Evolutionary conservation across 2,888 invertebrate genomes (phyloP).

Genomic region (Mechanitis messenoides): DNA sequence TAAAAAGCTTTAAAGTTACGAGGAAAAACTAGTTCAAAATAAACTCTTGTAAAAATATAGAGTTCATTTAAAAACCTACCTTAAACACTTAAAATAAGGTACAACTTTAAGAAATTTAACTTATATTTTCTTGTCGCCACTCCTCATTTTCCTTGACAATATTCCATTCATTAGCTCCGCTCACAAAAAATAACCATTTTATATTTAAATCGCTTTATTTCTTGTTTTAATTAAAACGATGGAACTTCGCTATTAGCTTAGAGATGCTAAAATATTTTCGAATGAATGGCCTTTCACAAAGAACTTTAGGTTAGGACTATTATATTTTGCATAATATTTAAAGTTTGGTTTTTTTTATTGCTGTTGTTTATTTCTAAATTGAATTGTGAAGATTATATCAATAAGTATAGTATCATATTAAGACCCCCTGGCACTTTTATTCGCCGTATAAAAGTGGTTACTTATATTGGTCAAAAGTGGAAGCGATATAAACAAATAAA

Average conservation of each 20-base stretch:
- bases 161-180: conserved; percentile 19
- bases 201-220: conserved; percentile 25
- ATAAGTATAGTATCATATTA: too few relatives aligned
- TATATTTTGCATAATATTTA: too few relatives aligned
- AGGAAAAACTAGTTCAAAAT: too few relatives aligned
- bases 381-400: too few relatives aligned
- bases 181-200: conserved; percentile 26
- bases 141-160: conserved; percentile 16
- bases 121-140: conserved; percentile 9
- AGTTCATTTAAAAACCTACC: neutral
- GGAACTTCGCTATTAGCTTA: conserved; percentile 20
- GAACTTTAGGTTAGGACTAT: too few relatives aligned
- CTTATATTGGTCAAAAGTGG: too few relatives aligned
- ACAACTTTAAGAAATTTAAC: neutral
- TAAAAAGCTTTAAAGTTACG: too few relatives aligned
- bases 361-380: too few relatives aligned
- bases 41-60: neutral
- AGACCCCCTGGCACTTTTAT: too few relatives aligned
- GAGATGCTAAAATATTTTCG: conserved; percentile 11
- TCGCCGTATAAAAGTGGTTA: too few relatives aligned
- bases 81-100: neutral
- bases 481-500: too few relatives aligned
- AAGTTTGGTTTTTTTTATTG: too few relatives aligned
- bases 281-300: neutral
- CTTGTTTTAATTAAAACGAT: conserved; percentile 28